A percentile compares a stretch with the other conserved stretches of the same genome.
phyloP scores from a whole-genome alignment of 2,797 vertebrate genomes.

The Luscinia megarhynchos region DNA sequence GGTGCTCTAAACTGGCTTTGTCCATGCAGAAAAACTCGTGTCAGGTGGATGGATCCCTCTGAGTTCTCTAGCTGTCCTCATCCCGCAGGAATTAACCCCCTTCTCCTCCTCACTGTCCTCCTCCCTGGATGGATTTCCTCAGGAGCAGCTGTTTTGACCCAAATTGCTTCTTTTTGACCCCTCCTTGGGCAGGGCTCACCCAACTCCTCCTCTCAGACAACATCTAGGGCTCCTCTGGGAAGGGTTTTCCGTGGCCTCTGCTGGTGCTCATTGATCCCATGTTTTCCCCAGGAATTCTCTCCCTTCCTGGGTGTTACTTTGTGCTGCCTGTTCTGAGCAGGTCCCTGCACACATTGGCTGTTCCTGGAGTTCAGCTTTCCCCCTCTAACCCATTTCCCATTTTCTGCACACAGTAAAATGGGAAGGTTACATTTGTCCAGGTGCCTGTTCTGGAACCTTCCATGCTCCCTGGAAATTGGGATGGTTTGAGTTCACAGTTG shows the following conservation, averaged over 20 bases:
- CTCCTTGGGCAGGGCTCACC: not conserved
- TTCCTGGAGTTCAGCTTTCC: not conserved
- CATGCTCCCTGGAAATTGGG: not conserved
- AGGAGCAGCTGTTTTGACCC: not conserved
- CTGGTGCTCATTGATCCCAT: not conserved
- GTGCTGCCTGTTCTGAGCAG: not conserved
- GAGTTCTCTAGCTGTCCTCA: not conserved
- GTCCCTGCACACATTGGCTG: not conserved
- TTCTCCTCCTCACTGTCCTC: not conserved
- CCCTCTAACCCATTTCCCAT: not conserved
- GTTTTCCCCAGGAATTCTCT: not conserved
- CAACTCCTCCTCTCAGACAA: no score
- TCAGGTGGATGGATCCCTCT: rapidly evolving
- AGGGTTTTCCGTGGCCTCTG: not conserved
- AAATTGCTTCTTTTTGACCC: not conserved
- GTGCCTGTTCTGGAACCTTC: not conserved
- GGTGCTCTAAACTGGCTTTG: not conserved
- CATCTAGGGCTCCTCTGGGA: not conserved
- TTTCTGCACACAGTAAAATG: not conserved
- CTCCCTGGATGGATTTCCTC: not conserved
- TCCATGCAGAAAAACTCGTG: not conserved
- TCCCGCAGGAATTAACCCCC: not conserved
- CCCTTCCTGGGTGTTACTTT: not conserved
- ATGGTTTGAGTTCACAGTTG: not conserved
- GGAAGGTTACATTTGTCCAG: not conserved